Percentiles rank a stretch among this genome's conserved stretches.
These are phyloP conservation scores for Trichomycterus rosablanca DNA, from an alignment of 2,113 vertebrate genomes.

Conservation along the genomic window DNA sequence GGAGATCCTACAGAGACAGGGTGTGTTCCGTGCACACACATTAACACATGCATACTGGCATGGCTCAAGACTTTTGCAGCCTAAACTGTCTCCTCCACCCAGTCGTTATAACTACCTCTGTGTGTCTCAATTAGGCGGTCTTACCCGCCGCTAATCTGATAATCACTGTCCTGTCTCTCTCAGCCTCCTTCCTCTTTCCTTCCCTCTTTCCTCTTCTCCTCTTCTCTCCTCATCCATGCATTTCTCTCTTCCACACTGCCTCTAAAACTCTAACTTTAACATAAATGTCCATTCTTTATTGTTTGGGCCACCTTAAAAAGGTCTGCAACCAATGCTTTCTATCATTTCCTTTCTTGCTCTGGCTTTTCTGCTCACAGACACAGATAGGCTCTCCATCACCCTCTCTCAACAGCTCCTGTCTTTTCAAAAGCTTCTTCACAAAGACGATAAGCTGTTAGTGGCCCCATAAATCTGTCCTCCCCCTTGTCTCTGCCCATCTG, in stretches of 20 bases:
- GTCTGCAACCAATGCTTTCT: conserved; percentile 15
- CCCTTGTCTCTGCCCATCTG: conserved; percentile 31
- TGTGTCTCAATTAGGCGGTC: conserved; percentile 60
- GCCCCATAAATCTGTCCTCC: conserved; percentile 39
- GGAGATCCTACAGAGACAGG: conserved; percentile 9
- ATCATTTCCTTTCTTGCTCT: not conserved
- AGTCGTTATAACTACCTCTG: conserved; percentile 44
- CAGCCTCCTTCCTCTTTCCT: conserved; percentile 28
- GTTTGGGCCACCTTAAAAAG: not conserved
- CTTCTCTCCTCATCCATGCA: not conserved
- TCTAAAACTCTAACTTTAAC: not conserved
- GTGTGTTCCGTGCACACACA: conserved; percentile 23
- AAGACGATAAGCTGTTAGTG: conserved; percentile 45
- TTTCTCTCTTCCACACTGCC: conserved; percentile 5
- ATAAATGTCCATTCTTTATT: conserved; percentile 3
- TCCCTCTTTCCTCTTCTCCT: conserved; percentile 14
- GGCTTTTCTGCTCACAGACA: not conserved
- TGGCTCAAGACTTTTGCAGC: conserved; percentile 29
- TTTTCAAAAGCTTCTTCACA: conserved; percentile 44
- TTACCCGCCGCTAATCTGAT: conserved; percentile 62
- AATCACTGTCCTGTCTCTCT: conserved; percentile 52
- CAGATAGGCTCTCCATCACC: conserved; percentile 32
- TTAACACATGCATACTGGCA: conserved; percentile 5
- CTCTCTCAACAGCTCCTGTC: conserved; percentile 22
- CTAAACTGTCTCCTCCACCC: conserved; percentile 43